Conservation (phyloP, 2,113 vertebrate species). For the Antigone vipio region DNA sequence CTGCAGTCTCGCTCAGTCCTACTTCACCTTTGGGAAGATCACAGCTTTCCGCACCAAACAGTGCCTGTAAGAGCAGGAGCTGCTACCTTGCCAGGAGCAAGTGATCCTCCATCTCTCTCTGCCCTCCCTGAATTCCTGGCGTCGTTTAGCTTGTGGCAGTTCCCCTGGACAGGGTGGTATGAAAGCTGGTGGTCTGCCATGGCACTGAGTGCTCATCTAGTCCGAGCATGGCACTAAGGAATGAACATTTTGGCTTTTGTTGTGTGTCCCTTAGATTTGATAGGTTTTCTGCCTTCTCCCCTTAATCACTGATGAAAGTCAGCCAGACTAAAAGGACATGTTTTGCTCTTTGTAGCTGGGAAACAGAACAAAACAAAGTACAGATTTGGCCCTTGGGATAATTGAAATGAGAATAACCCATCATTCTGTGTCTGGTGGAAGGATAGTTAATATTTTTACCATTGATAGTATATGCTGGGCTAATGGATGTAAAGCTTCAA, state of each 20-base stretch:
- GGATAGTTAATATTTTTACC: constrained; percentile 24
- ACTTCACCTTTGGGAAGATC: background rate
- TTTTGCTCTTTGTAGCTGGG: constrained; percentile 51
- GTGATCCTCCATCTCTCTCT: background rate
- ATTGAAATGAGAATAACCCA: constrained; percentile 16
- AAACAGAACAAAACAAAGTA: constrained; percentile 57
- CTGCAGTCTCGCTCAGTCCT: background rate
- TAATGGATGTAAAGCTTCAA: background rate
- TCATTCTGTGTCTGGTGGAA: constrained; percentile 13
- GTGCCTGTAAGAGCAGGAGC: background rate
- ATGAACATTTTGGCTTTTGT: background rate
- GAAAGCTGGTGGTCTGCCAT: background rate
- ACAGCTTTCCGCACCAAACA: background rate
- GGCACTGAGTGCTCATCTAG: background rate
- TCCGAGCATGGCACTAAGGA: background rate
- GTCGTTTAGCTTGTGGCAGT: background rate
- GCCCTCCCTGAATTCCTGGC: background rate
- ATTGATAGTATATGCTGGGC: background rate
- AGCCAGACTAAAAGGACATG: constrained; percentile 45
- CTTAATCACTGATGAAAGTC: constrained; percentile 27
- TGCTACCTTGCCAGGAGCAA: background rate
- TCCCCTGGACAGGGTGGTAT: background rate
- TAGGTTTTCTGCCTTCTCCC: background rate
- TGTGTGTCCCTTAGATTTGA: background rate
- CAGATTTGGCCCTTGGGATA: constrained; percentile 31